A percentile compares a stretch with the other conserved stretches of the same genome.
phyloP scores from a whole-genome alignment of 2,113 vertebrate species.

The Procavia capensis region DNA sequence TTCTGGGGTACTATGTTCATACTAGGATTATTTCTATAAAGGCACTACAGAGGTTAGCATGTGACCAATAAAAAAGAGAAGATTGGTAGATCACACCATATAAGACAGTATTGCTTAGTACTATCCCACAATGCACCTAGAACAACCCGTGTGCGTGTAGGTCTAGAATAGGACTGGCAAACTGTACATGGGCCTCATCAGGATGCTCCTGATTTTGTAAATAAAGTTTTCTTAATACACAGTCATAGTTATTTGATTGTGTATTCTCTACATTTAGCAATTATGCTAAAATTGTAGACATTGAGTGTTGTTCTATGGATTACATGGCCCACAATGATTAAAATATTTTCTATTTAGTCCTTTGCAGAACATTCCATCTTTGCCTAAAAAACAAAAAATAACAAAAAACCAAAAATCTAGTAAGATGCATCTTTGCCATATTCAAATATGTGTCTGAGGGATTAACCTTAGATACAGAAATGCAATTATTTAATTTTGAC shows the following conservation, averaged over 20 bases:
- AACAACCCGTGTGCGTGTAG: not conserved
- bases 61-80: not conserved
- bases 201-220: not conserved
- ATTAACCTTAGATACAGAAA: not conserved
- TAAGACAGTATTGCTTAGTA: not conserved
- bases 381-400: not conserved
- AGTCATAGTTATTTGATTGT: not conserved
- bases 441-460: not conserved
- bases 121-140: not conserved
- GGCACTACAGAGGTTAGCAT: not conserved
- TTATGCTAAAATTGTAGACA: not conserved
- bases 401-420: no score
- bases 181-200: not conserved
- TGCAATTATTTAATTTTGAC: not conserved
- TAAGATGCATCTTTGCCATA: not conserved
- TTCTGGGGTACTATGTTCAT: not conserved
- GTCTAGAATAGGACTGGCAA: not conserved
- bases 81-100: not conserved
- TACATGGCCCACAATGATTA: not conserved
- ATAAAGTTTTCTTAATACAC: not conserved
- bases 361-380: not conserved
- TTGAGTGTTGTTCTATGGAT: not conserved
- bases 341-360: not conserved
- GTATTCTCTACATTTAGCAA: not conserved
- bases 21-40: not conserved